Evolutionary conservation across 2,888 invertebrate species (phyloP), one percentile per base, ranked within the genome.

Genomic region (Melanophora roralis): DNA sequence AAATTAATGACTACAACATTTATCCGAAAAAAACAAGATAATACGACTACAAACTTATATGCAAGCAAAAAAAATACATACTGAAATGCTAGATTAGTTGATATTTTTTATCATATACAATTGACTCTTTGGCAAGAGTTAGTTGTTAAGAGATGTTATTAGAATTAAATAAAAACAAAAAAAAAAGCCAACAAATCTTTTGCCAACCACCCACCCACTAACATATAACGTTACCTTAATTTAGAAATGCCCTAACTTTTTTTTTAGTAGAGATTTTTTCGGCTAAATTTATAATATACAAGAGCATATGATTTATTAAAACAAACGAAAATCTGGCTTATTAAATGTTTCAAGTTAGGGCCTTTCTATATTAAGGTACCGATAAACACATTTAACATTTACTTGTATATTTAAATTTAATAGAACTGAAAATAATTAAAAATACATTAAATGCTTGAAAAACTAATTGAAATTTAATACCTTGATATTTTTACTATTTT

Each of bases 1-100:
- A 53, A 67, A 78, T 64, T 55, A 67, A 34, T 9, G 45, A 64
- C 68, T 62, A 72, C 36, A 78, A 74, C 57, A 72, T 78, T 68
- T n/a, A n/a, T n/a, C n/a, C n/a, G 12, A 59, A 49, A 21, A 23
- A 36, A 45, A 21, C 14, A 49, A 40, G 47, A 23, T 6, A 47
- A 57, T 38, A 38, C 12, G 14, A 27, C 49, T 27, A 32, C 38
- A 43, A 55, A n/a, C n/a, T n/a, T n/a, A n/a, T n/a, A n/a, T n/a
- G n/a, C n/a, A 47, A 62, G 64, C 19, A 62, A 69, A 3, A 32
- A 36, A 64, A 47, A 72, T n/a, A 73, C 55, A 72, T 72, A 40
- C 64, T 72, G 76, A 72, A 80, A 76, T 76, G 67, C 67, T 76
- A 72, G 67, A 80, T 75, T 68, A 76, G 72, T 80, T 76, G 57